Evolutionary conservation across 2,888 invertebrate genomes (phyloP).

Genomic region (Drosophila sordidapex): DNA sequence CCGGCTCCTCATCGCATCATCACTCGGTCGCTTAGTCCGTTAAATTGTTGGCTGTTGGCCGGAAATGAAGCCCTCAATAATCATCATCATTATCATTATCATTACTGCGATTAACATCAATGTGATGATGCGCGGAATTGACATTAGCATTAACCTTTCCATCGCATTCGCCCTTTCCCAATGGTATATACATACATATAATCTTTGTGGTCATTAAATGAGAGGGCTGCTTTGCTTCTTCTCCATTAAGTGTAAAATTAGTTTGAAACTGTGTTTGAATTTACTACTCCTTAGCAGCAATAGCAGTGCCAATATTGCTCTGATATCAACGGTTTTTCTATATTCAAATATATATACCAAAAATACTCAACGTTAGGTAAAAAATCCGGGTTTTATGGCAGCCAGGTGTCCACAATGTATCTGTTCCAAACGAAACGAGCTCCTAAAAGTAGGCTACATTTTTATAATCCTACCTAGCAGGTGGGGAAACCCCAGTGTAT

Average conservation of each 20-base stretch:
- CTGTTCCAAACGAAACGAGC: too few species aligned
- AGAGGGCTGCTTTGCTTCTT: conserved; percentile 1
- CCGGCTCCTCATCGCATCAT: background rate
- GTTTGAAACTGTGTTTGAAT: background rate
- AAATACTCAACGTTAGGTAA: too few species aligned
- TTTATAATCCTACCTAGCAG: too few species aligned
- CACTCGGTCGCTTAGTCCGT: conserved; percentile 16
- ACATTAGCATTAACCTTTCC: conserved; percentile 33
- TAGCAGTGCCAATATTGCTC: background rate
- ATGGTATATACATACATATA: background rate
- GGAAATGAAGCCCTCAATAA: conserved; percentile 53
- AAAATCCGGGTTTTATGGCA: too few species aligned
- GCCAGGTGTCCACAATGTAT: too few species aligned
- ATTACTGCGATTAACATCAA: conserved; percentile 16
- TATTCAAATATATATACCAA: too few species aligned
- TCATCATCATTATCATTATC: conserved; percentile 31
- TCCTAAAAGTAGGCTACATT: too few species aligned
- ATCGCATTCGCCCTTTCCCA: background rate
- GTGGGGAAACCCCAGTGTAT: too few species aligned
- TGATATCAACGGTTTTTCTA: too few species aligned
- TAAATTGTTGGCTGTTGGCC: conserved; percentile 50
- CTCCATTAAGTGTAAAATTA: background rate
- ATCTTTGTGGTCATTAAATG: background rate
- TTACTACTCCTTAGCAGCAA: background rate
- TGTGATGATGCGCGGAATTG: conserved; percentile 21